Evolutionary conservation across 1,140 invertebrate species (phyloP).

Genomic region (Lordiphosa collinella): DNA sequence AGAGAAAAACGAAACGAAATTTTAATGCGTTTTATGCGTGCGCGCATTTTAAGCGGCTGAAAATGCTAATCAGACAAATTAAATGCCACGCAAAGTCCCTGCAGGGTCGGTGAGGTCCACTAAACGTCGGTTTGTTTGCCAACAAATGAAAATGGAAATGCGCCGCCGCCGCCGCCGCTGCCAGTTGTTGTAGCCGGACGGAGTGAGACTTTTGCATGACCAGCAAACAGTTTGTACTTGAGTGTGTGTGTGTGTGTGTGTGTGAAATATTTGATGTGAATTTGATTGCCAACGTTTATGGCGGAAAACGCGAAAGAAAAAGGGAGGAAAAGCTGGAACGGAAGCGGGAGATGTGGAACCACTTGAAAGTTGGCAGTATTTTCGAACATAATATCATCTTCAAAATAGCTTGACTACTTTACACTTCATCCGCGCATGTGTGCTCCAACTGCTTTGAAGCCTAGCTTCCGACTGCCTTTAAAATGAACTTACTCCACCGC

Average conservation of each 20-base stretch:
- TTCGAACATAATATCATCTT: too few relatives aligned
- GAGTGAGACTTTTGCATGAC: conserved; percentile 41
- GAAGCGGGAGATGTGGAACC: too few relatives aligned
- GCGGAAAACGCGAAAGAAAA: conserved; percentile 57
- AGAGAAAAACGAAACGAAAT: conserved; percentile 29
- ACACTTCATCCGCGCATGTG: too few relatives aligned
- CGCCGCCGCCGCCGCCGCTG: conserved; percentile 4
- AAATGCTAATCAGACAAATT: conserved; percentile 78
- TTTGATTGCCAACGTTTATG: conserved; percentile 74
- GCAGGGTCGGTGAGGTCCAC: conserved; percentile 25
- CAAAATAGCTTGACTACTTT: too few relatives aligned
- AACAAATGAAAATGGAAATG: conserved; percentile 26
- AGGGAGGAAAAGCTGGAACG: conserved; percentile 8
- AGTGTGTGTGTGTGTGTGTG: conserved; percentile 27
- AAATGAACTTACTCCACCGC: too few relatives aligned
- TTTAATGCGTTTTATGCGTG: conserved; percentile 77
- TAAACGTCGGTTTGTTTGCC: conserved; percentile 55
- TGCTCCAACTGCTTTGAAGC: too few relatives aligned
- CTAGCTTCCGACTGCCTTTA: not conserved
- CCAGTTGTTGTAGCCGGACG: not conserved
- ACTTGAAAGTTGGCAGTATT: too few relatives aligned
- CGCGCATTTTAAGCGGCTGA: conserved; percentile 61
- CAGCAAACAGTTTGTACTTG: conserved; percentile 65
- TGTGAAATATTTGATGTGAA: conserved; percentile 76
- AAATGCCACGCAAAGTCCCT: conserved; percentile 60